Conservation (phyloP, 2,797 vertebrate species). For the Pipistrellus pygmaeus region DNA sequence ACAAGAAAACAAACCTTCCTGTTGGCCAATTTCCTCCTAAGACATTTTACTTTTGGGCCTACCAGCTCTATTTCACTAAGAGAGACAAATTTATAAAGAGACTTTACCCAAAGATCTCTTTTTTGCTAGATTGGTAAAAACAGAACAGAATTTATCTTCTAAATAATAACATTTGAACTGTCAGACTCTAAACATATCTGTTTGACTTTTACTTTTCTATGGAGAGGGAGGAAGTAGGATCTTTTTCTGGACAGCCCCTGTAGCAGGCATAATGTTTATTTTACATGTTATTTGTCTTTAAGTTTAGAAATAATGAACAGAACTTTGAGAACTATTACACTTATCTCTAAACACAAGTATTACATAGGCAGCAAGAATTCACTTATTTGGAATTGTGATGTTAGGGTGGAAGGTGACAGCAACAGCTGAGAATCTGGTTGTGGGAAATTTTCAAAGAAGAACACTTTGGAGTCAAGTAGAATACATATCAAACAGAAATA, state of each 20-base stretch:
- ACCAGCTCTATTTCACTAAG: not conserved
- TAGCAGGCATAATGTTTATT: not conserved
- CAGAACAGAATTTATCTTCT: not conserved
- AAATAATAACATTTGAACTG: not conserved
- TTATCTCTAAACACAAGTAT: not conserved
- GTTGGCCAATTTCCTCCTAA: not conserved
- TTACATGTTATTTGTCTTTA: not conserved
- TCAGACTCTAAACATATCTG: not conserved
- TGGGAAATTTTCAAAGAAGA: constrained; percentile 34
- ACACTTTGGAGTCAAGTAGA: not conserved
- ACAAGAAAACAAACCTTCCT: not conserved
- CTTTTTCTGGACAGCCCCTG: not conserved
- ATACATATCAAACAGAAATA: not conserved
- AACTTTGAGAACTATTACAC: not conserved
- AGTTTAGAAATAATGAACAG: constrained; percentile 17
- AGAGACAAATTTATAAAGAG: not conserved
- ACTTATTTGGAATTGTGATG: constrained; percentile 9
- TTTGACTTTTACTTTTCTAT: not conserved
- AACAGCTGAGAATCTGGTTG: not conserved
- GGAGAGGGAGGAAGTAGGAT: not conserved
- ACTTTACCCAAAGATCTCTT: not conserved
- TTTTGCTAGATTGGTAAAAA: not conserved
- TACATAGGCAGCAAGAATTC: not conserved
- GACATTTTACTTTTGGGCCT: not conserved
- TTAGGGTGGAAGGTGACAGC: not conserved